Evolutionary conservation across 2,113 vertebrate genomes (phyloP).

Genomic region (Sinocyclocheilus grahami): DNA sequence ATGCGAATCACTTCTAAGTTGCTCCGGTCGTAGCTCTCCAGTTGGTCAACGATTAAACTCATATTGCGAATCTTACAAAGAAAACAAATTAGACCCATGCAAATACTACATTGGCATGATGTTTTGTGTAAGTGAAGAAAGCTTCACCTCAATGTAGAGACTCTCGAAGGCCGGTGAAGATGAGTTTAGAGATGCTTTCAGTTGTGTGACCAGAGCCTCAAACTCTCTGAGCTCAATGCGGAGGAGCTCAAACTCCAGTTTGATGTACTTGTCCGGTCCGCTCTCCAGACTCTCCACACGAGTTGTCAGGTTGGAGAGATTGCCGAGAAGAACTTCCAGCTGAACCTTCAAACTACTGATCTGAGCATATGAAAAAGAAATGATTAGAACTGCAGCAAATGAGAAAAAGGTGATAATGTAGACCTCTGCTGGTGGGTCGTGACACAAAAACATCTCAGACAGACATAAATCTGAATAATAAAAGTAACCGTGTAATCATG

Average conservation of each 20-base stretch:
- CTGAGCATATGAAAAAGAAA: constrained; percentile 42
- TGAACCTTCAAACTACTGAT: constrained; percentile 58
- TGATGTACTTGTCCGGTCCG: constrained; percentile 67
- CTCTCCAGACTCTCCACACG: constrained; percentile 61
- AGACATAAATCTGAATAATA: too few relatives aligned
- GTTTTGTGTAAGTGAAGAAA: not conserved
- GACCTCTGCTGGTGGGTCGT: not conserved
- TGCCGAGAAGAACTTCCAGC: constrained; percentile 61
- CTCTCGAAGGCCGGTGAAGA: constrained; percentile 68
- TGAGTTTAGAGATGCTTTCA: constrained; percentile 68
- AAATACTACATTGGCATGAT: not conserved
- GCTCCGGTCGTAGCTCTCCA: constrained; percentile 75
- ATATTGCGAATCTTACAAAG: constrained; percentile 73
- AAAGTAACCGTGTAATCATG: too few relatives aligned
- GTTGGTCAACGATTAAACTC: constrained; percentile 72
- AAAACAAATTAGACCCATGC: not conserved
- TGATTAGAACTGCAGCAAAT: not conserved
- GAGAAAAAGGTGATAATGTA: not conserved
- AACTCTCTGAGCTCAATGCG: constrained; percentile 71
- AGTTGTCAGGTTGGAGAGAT: constrained; percentile 58
- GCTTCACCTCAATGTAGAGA: constrained; percentile 68
- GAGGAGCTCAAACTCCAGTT: constrained; percentile 74
- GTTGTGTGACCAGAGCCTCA: constrained; percentile 68
- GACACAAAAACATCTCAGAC: too few relatives aligned
- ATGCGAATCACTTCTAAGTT: constrained; percentile 72